Percentiles rank a stretch among this genome's conserved stretches.
phyloP scores from a whole-genome alignment of 2,888 invertebrate species.

The Capitulum mitella region DNA sequence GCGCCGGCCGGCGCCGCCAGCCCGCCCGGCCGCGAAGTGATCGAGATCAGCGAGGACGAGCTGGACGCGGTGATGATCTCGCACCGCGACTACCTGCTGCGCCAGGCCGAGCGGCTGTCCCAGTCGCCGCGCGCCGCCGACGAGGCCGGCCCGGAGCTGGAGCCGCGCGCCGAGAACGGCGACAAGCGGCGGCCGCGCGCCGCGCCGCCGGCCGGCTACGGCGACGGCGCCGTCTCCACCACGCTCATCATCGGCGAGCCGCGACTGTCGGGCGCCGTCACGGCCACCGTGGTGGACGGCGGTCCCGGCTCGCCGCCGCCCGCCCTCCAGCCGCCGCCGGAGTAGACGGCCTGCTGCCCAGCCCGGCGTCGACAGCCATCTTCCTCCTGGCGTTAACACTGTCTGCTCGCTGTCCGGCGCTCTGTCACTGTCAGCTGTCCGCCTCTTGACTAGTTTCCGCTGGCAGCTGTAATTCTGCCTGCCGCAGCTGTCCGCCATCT shows the following conservation, averaged over 20 bases:
- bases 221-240: constrained; percentile 31
- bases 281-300: not conserved
- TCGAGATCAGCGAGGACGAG: constrained; percentile 39
- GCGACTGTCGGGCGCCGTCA: not conserved
- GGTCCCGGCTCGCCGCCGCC: constrained; percentile 1
- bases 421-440: too few species aligned
- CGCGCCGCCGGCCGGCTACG: constrained; percentile 29
- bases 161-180: constrained; percentile 43
- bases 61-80: constrained; percentile 41
- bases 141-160: constrained; percentile 42
- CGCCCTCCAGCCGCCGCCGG: not conserved
- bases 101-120: constrained; percentile 34
- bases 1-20: not conserved
- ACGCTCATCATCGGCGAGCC: constrained; percentile 17
- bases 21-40: constrained; percentile 29
- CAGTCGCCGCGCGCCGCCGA: constrained; percentile 13
- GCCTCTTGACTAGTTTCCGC: too few species aligned
- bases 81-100: constrained; percentile 38
- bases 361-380: too few species aligned
- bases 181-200: too few species aligned
- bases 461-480: too few species aligned
- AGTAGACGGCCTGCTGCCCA: not conserved
- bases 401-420: too few species aligned
- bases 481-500: too few species aligned
- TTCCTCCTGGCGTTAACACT: too few species aligned